These are phyloP conservation scores for Pristionchus entomophagus DNA, from an alignment of 2,888 invertebrate species.

Conservation along the genomic window DNA sequence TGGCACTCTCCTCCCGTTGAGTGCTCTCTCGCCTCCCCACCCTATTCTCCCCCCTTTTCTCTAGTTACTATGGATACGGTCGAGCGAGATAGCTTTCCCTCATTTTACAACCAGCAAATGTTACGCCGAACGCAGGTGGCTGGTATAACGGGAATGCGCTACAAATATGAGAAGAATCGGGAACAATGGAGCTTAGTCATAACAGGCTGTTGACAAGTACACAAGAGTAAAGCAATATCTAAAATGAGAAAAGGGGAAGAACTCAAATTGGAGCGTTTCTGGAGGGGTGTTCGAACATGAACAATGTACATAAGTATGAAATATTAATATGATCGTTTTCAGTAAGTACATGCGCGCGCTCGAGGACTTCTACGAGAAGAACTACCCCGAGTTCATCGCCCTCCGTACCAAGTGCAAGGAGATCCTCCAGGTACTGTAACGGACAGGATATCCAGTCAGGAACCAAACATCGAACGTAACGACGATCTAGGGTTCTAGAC, in stretches of 20 bases:
- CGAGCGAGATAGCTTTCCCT: background rate
- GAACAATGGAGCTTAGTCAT: background rate
- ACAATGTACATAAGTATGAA: background rate
- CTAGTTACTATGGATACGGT: slow-evolving; percentile 26
- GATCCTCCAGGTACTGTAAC: slow-evolving; percentile 80
- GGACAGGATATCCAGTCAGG: background rate
- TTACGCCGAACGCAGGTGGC: background rate
- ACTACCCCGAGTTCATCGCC: slow-evolving; percentile 95
- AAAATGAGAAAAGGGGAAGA: too few species aligned
- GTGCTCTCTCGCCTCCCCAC: too few species aligned
- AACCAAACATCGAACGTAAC: background rate
- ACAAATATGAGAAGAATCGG: background rate
- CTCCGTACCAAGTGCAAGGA: slow-evolving; percentile 93
- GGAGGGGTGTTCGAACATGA: too few species aligned
- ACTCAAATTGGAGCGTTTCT: too few species aligned
- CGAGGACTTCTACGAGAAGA: slow-evolving; percentile 99
- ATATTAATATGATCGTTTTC: slow-evolving; percentile 2
- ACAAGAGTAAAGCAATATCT: too few species aligned
- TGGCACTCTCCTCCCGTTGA: background rate
- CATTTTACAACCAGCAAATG: background rate
- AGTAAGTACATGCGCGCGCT: slow-evolving; percentile 98
- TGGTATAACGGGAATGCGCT: background rate
- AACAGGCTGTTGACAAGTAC: background rate
- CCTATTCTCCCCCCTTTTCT: background rate
- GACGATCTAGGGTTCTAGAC: too few species aligned